phyloP scores from a whole-genome alignment of 2,888 invertebrate genomes.

The Onchidella celtica region DNA sequence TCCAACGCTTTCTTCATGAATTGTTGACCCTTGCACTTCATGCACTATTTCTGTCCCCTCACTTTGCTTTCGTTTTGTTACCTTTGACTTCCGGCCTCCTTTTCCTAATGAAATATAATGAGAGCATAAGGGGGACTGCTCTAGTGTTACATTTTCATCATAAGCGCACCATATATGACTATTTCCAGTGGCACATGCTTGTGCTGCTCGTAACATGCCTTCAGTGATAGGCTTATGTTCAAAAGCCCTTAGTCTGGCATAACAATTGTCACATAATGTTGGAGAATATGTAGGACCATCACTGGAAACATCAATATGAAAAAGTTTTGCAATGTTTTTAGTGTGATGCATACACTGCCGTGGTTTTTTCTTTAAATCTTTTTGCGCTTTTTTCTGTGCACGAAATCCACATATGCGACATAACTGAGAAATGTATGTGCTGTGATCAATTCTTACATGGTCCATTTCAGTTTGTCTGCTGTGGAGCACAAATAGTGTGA shows the following conservation, averaged over 20 bases:
- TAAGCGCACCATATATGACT: not conserved
- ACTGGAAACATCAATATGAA: not conserved
- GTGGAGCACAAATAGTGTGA: not conserved
- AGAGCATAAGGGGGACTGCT: not conserved
- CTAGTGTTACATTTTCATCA: not conserved
- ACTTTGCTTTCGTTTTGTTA: not conserved
- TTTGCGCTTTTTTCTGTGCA: not conserved
- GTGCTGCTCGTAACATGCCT: not conserved
- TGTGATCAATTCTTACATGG: not conserved
- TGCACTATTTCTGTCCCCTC: not conserved
- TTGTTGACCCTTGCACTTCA: too few species aligned
- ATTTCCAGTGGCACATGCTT: not conserved
- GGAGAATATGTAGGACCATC: not conserved
- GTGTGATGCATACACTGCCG: not conserved
- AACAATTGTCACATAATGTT: not conserved
- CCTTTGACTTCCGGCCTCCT: not conserved
- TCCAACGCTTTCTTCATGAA: too few species aligned
- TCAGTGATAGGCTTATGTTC: not conserved
- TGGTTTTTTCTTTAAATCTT: not conserved
- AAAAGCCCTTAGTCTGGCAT: not conserved
- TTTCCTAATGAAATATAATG: not conserved
- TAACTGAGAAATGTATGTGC: not conserved
- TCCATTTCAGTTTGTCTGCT: not conserved
- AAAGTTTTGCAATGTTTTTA: not conserved
- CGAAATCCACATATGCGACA: conserved; percentile 5